Evolutionary conservation across 2,888 invertebrate genomes (phyloP).

Genomic region (Molorchus minor): DNA sequence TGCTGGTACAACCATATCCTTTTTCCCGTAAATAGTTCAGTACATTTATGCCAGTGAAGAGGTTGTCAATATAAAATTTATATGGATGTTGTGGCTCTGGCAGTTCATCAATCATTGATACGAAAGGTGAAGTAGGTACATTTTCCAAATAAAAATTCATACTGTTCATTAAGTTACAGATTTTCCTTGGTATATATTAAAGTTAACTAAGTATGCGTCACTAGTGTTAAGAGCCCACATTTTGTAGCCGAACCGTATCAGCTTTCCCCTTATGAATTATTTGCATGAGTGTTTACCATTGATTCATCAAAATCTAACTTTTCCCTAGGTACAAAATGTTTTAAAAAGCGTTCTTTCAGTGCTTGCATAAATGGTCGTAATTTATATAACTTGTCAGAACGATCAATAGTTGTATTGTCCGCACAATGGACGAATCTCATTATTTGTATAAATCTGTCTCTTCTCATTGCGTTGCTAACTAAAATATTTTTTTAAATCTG

Average conservation of each 20-base stretch:
- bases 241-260: constrained; percentile 24
- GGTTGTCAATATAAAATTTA: constrained; percentile 27
- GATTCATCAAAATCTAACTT: constrained; percentile 11
- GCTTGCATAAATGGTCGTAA: constrained; percentile 33
- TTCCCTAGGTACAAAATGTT: constrained; percentile 31
- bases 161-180: not conserved
- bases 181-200: constrained; percentile 8
- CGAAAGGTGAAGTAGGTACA: not conserved
- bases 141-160: not conserved
- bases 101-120: constrained; percentile 4
- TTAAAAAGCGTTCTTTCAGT: constrained; percentile 27
- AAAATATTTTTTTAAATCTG: constrained; percentile 11
- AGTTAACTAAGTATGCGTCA: constrained; percentile 22
- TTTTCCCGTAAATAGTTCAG: constrained; percentile 12
- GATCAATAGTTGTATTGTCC: constrained; percentile 26
- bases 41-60: constrained; percentile 21
- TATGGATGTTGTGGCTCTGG: constrained; percentile 7
- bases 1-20: constrained; percentile 15
- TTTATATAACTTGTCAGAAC: constrained; percentile 30
- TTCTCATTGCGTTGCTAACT: constrained; percentile 9
- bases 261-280: constrained; percentile 11
- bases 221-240: constrained; percentile 19
- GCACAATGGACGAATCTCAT: constrained; percentile 30
- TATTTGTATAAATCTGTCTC: constrained; percentile 15
- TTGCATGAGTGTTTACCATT: constrained; percentile 5